Base-by-base conservation (phyloP, 2,888 invertebrate genomes). In the Anticlea derivata region DNA sequence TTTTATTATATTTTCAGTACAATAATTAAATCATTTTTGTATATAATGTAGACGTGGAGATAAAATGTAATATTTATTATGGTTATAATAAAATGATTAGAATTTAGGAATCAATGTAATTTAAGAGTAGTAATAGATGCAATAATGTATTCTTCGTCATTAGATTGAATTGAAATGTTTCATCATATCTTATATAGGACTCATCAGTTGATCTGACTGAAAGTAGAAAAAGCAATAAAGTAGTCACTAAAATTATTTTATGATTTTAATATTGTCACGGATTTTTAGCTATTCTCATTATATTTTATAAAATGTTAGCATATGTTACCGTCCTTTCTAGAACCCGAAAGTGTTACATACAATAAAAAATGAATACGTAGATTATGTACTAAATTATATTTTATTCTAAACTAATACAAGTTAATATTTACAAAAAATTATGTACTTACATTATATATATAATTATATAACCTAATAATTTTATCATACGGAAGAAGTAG, bases 1-100 rank as follows among this genome's bases (percentile, higher is more conserved):
- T 68, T 73, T 73, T 70, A 63, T 66, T 70, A 66, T 66, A 68
- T 64, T 67, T 68, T 56, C 69, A 69, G 67, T 70, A 65, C 66
- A 71, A 68, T 73, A 50, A 65, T 66, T 34, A 62, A 58, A 62
- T 59, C 63, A 68, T 67, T 62, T 71, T 65, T 78, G 76, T 78
- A 76, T 71, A 78, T 74, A 73, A 63, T 59, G 70, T 69, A 69
- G 63, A 63, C 53, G 26, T 48, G 38, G 55, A 64, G 58, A 61
- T 48, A 17, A 17, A 55, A 61, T 44, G 60, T 63, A 61, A 66
- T 71, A 69, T 70, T 63, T 64, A 62, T 61, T 67, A 68, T 55
- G 52, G 58, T 44, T 57, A 59, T 65, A 58, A 56, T 58, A 55
- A 56, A 59, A 63, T 60, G 63, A 58, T 59, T 59, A 57, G 40